Evolutionary conservation across 2,113 vertebrate genomes (phyloP), one percentile per base, ranked within the genome.

Genomic region (Columbina picui): DNA sequence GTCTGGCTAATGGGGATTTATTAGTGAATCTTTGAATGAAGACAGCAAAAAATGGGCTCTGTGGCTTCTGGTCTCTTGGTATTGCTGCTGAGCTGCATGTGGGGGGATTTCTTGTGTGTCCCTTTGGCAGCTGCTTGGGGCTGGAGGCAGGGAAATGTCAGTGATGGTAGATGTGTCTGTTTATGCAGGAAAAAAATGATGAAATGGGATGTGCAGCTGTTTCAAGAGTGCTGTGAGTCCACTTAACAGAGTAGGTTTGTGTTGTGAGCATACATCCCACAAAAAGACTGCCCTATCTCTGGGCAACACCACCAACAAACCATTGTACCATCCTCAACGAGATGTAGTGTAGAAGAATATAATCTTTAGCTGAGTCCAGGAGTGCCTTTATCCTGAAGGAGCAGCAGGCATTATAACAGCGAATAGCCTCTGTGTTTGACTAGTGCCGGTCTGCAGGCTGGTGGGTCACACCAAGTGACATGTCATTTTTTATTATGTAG

Each of bases 401-500:
- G 39, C 70, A 91, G 87, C 68, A 50, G 82, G 63, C 4, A 2
- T 64, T 45, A 93, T 27, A 57, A 21, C 38, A 64, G 47, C 2
- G 0, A 94, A 56, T 26, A 79, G 45, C 53, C 84, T 60, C 52
- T 7, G 45, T 87, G 67, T 90, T 53, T 92, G 88, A 9, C 49
- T 45, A 69, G 53, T 57, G 77, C 39, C 2, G 11, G 52, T 34
- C 93, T 0, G 1, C 75, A 21, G 80, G 70, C 84, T 6, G 1
- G 15, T 74, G 53, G 80, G 88, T 61, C 77, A 9, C 84, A 11
- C 49, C 17, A 61, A 89, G 56, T 38, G 29, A 74, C 23, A 26
- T 93, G 87, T 65, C 80, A 19, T 68, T 93, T 95, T 92, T 96
- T 96, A 81, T 97, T 92, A 92, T 71, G 88, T 56, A 86, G 92